Conservation (phyloP, 2,113 vertebrate genomes). For the Sylvilagus bachmani region DNA sequence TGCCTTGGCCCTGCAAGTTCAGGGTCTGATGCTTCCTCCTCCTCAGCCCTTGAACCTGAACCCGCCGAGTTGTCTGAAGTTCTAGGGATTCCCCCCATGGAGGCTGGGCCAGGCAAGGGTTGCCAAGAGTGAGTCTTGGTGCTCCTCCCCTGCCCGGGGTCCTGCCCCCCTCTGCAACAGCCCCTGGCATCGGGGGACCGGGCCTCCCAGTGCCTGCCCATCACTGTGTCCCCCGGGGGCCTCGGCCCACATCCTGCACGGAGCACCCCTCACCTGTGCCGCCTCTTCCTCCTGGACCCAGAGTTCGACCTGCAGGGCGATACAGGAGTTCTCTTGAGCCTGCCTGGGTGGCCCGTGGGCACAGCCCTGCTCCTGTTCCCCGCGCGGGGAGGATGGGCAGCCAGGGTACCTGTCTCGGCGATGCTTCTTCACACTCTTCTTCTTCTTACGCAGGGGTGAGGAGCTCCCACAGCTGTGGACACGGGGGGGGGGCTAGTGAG, state of each 20-base stretch:
- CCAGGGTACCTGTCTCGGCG: constrained; percentile 93
- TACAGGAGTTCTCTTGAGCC: constrained; percentile 56
- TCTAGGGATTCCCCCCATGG: background rate
- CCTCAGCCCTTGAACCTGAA: background rate
- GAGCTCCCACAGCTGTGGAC: constrained; percentile 93
- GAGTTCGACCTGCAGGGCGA: constrained; percentile 93
- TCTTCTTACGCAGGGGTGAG: constrained; percentile 95
- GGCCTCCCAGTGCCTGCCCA: background rate
- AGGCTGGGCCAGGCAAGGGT: background rate
- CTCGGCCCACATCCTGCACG: accelerated
- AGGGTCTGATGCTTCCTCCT: background rate
- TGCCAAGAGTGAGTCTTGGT: background rate
- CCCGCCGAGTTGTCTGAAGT: background rate
- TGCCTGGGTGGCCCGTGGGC: background rate
- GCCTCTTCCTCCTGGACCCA: constrained; percentile 95
- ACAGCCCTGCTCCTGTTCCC: background rate
- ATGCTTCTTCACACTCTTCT: constrained; percentile 97
- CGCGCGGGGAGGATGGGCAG: accelerated
- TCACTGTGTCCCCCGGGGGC: background rate
- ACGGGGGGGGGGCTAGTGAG: constrained; percentile 28
- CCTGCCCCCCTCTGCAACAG: background rate
- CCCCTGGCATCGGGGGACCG: background rate
- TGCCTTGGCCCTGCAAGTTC: background rate
- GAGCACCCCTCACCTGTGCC: constrained; percentile 92
- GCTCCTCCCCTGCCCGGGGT: background rate